These are phyloP conservation scores for Ochotona curzoniae DNA, from an alignment of 2,113 vertebrate genomes.

Conservation along the genomic window DNA sequence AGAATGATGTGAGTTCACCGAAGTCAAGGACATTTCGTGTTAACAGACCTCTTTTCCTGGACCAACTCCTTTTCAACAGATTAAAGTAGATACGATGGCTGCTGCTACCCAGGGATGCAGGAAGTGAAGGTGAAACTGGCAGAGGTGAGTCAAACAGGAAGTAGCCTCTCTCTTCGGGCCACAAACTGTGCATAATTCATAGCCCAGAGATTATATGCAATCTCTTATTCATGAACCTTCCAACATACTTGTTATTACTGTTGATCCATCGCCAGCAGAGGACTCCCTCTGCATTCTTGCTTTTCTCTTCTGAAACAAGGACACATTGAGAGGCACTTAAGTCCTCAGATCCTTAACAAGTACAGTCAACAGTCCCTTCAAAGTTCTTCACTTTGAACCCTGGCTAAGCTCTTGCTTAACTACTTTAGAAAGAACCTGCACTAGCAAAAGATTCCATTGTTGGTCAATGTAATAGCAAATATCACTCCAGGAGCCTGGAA, in stretches of 20 bases:
- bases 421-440: background rate
- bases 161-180: slow-evolving; percentile 30
- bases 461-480: background rate
- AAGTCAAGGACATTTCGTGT: slow-evolving; percentile 59
- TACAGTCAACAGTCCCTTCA: background rate
- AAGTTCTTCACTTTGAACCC: background rate
- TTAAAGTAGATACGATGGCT: background rate
- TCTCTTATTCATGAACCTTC: slow-evolving; percentile 77
- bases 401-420: background rate
- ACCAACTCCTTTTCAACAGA: background rate
- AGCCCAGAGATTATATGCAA: slow-evolving; percentile 68
- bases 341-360: slow-evolving; percentile 34
- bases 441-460: background rate
- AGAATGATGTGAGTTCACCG: slow-evolving; percentile 53
- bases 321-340: slow-evolving; percentile 32
- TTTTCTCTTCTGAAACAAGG: slow-evolving; percentile 18
- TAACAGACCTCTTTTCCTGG: slow-evolving; percentile 31
- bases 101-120: background rate
- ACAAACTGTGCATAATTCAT: slow-evolving; percentile 79
- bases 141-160: slow-evolving; percentile 58
- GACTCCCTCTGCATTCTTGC: background rate
- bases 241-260: slow-evolving; percentile 67
- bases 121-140: slow-evolving; percentile 25
- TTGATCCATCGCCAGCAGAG: slow-evolving; percentile 70
- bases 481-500: background rate